phyloP scores from a whole-genome alignment of 2,113 vertebrate species.

The Lophochroa leadbeateri region DNA sequence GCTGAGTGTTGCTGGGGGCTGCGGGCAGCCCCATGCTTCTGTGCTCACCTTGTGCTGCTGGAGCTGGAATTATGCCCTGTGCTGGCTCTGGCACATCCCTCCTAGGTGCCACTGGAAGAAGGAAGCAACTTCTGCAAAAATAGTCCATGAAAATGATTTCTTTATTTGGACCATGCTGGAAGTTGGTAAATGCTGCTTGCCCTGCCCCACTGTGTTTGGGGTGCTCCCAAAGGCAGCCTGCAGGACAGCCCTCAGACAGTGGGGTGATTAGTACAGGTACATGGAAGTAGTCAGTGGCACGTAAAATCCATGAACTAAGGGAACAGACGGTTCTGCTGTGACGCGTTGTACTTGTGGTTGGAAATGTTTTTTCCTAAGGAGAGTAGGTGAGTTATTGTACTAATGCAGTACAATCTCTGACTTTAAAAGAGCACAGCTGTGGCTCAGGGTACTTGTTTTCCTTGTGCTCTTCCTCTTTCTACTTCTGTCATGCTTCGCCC shows the following conservation, averaged over 20 bases:
- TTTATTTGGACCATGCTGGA: not conserved
- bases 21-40: fast-evolving
- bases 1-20: not conserved
- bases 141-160: not conserved
- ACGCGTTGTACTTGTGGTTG: not conserved
- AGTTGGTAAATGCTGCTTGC: not conserved
- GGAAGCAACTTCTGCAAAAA: not conserved
- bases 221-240: fast-evolving
- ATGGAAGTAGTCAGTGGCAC: not conserved
- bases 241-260: fast-evolving
- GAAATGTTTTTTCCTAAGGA: not conserved
- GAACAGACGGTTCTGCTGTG: not conserved
- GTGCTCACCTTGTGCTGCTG: fast-evolving
- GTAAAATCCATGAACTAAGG: fast-evolving
- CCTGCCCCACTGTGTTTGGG: not conserved
- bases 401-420: not conserved
- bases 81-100: fast-evolving
- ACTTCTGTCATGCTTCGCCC: not conserved
- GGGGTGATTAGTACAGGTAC: no score
- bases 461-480: not conserved
- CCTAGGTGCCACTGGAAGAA: not conserved
- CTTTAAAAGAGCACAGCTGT: not conserved
- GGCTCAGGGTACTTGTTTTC: not conserved
- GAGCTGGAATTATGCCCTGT: not conserved
- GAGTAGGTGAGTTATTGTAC: not conserved